Base-by-base conservation (phyloP, 2,797 vertebrate species). In the Diglossa cyanea region DNA sequence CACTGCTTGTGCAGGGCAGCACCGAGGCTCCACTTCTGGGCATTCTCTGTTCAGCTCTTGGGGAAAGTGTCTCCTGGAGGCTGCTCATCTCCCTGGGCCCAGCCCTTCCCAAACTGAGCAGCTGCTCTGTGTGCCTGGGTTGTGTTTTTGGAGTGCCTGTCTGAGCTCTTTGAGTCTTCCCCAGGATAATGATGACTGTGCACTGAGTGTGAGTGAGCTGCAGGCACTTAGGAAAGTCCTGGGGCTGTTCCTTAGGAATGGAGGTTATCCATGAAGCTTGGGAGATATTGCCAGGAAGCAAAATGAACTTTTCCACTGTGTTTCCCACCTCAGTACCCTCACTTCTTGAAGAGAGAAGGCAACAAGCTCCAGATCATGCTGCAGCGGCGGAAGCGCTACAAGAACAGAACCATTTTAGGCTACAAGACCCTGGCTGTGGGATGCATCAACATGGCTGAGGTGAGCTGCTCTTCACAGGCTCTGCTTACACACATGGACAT, bases 291-390 rank as follows among this genome's bases (percentile, higher is more conserved):
- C 44, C 42, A 35, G 44, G 53, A 77, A 42, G 25, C 2, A 0
- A 80, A 70, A 45, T 68, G 11, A 91, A 51, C 23, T 51, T 82
- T 67, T 44, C 6, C 7, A 2, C 77, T 88, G 39, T 90, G 30
- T 88, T 94, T 91, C 63, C 70, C 47, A 50, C 39, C 7, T 5
- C 96, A 99, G 99, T 99, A 99, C 66, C 99, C 99, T 54, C 99
- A 99, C 97, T 99, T 99, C 97, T 88, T 99, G 93, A 99, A 99
- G 90, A 98, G 99, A 82, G 99, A 99, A 91, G 99, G 99, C 70
- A 99, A 99, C 98, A 99, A 99, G 94, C 98, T 99, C 54, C 99
- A 99, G 97, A 98, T 99, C 83, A 98, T 99, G 98, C 98, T 99
- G 63, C 99, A 99, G 90, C 97, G 99, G 83, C 97, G 99, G 48